These are phyloP conservation scores for Stylophora pistillata DNA, from an alignment of 64 coral and sea anemone species.

Conservation along the genomic window DNA sequence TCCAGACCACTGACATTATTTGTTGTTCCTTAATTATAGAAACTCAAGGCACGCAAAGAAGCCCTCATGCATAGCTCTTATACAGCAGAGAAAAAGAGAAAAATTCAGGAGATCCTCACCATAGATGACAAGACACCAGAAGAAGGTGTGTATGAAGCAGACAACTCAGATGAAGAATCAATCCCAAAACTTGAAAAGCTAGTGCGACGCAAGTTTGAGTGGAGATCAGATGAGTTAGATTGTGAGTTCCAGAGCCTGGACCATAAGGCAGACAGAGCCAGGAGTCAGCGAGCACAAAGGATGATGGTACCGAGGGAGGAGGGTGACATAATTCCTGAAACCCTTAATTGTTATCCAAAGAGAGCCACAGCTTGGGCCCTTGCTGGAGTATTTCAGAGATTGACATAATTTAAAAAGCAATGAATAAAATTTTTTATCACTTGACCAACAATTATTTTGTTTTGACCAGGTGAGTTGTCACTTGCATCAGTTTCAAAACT, in stretches of 20 bases:
- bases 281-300: not conserved
- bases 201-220: conserved; percentile 4
- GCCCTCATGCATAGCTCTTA: not conserved
- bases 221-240: not conserved
- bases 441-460: no score
- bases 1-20: conserved; percentile 26
- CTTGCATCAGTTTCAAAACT: no score
- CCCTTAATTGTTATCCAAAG: conserved; percentile 9
- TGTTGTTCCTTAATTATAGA: conserved; percentile 20
- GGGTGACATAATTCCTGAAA: not conserved
- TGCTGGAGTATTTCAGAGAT: conserved; percentile 6
- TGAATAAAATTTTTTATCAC: not conserved
- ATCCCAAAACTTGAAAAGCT: conserved; percentile 1
- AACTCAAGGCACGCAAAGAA: conserved; percentile 31
- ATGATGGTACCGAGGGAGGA: conserved; percentile 6
- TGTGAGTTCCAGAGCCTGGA: not conserved
- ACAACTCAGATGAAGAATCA: conserved; percentile 20
- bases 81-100: conserved; percentile 1
- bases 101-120: not conserved
- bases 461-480: no score
- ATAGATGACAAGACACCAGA: conserved; percentile 14
- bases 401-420: not conserved
- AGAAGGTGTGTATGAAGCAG: conserved; percentile 11
- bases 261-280: not conserved
- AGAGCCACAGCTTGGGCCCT: not conserved